These are phyloP conservation scores for Brachionichthys hirsutus DNA, from an alignment of 2,113 vertebrate genomes.

Conservation along the genomic window DNA sequence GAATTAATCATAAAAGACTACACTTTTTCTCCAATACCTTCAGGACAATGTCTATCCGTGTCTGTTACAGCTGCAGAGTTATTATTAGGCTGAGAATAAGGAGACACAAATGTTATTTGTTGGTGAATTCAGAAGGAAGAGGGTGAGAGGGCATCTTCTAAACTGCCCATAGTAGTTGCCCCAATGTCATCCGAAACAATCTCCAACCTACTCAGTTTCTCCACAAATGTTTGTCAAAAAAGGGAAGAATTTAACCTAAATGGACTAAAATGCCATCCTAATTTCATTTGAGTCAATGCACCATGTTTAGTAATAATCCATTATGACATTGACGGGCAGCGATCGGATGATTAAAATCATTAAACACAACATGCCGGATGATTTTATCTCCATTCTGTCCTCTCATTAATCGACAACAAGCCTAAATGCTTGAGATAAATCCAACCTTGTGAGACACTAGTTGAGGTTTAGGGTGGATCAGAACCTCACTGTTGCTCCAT, in stretches of 20 bases:
- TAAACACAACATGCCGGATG: not conserved
- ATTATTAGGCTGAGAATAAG: not conserved
- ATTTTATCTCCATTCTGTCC: constrained; percentile 14
- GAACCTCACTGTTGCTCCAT: constrained; percentile 11
- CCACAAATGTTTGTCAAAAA: too few species aligned
- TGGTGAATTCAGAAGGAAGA: not conserved
- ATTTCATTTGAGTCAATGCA: not conserved
- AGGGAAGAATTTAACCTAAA: too few species aligned
- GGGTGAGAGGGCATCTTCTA: not conserved
- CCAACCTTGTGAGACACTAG: constrained; percentile 1
- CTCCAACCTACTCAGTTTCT: too few species aligned
- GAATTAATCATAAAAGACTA: not conserved
- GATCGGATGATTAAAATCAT: constrained; percentile 7
- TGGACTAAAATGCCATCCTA: too few species aligned
- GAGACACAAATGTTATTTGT: too few species aligned
- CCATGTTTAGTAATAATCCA: not conserved
- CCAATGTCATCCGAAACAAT: too few species aligned
- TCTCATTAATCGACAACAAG: not conserved
- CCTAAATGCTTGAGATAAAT: constrained; percentile 4
- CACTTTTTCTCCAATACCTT: not conserved
- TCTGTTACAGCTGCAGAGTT: not conserved
- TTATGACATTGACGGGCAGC: not conserved
- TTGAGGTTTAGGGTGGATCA: not conserved
- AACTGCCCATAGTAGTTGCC: too few species aligned
- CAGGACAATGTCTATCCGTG: not conserved